These are phyloP conservation scores for Podarcis muralis DNA, from an alignment of 2,113 vertebrate species.

Conservation along the genomic window DNA sequence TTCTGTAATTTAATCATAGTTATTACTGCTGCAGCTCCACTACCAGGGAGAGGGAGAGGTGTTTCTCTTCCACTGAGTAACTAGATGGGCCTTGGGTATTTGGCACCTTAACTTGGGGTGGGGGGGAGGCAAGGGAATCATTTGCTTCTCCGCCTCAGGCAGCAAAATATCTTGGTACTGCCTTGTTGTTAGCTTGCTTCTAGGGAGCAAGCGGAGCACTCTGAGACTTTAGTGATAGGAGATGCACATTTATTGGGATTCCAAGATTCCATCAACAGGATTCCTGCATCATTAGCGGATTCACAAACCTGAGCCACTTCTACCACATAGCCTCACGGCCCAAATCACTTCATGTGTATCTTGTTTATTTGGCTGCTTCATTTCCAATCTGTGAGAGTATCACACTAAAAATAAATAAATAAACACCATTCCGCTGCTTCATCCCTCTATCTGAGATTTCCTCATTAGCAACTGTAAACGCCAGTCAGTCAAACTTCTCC, in stretches of 20 bases:
- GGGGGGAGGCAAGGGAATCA: too few relatives aligned
- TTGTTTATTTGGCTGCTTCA: conserved; percentile 6
- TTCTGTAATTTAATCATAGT: too few relatives aligned
- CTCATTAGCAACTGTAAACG: conserved; percentile 66
- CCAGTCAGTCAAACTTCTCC: conserved; percentile 69
- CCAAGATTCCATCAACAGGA: background rate
- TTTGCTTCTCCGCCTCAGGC: too few relatives aligned
- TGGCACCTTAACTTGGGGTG: too few relatives aligned
- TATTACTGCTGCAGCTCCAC: too few relatives aligned
- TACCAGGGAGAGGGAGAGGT: too few relatives aligned
- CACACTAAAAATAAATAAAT: conserved; percentile 41
- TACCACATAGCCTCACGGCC: background rate
- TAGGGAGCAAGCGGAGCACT: background rate
- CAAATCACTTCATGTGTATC: background rate
- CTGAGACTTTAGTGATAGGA: background rate
- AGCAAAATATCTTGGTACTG: background rate
- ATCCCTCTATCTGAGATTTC: conserved; percentile 62
- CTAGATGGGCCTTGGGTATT: too few relatives aligned
- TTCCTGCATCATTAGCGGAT: background rate
- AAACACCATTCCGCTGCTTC: conserved; percentile 53
- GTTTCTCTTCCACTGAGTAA: too few relatives aligned
- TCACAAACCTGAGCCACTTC: background rate
- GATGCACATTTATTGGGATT: rapidly evolving
- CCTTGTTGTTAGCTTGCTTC: background rate
- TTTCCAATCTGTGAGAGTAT: background rate